Evolutionary conservation across 2,113 vertebrate genomes (phyloP).

Genomic region (Heloderma charlesbogerti): DNA sequence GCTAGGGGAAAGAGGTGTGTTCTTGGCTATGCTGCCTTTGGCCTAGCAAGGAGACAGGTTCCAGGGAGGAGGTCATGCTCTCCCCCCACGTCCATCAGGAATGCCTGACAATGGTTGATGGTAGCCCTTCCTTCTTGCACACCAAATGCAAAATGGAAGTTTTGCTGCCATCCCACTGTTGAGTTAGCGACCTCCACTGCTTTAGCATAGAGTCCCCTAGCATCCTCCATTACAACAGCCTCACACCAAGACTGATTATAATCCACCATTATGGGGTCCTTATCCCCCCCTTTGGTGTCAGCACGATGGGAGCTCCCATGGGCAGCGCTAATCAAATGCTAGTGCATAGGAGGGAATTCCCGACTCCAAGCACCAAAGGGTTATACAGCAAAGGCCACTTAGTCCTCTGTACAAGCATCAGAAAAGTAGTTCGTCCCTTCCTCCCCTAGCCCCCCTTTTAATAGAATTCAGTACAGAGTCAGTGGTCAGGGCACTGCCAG

Average conservation of each 20-base stretch:
- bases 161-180: background rate
- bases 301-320: constrained; percentile 5
- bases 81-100: background rate
- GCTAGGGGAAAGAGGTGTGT: background rate
- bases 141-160: background rate
- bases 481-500: constrained; percentile 56
- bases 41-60: constrained; percentile 25
- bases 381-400: constrained; percentile 65
- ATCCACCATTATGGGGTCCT: background rate
- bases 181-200: background rate
- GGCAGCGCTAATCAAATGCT: background rate
- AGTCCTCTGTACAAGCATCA: constrained; percentile 42
- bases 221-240: background rate
- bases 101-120: background rate
- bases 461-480: constrained; percentile 55
- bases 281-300: background rate
- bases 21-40: constrained; percentile 12
- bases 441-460: constrained; percentile 51
- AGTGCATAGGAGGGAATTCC: constrained; percentile 51
- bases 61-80: background rate
- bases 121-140: constrained; percentile 1
- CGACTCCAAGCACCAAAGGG: constrained; percentile 68
- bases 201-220: background rate
- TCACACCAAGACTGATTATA: background rate
- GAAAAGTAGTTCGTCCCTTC: constrained; percentile 40